Base-by-base conservation (phyloP, 1,140 invertebrate species). In the Zaprionus taronus region DNA sequence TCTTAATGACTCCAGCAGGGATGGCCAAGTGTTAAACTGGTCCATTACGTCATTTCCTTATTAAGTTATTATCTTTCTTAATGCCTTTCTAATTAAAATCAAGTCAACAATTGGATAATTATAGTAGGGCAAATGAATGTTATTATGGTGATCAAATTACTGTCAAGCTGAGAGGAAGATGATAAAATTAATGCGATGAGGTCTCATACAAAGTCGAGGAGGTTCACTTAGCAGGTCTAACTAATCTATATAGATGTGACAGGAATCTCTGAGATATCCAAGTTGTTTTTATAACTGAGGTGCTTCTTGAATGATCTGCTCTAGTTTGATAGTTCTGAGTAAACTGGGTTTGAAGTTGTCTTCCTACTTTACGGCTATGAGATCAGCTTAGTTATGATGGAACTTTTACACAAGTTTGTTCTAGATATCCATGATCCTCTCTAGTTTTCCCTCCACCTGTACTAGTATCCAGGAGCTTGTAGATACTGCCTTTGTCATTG, bases 41-140 rank as follows among this genome's bases (percentile, higher is more conserved):
- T 51, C 7, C 20, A 51, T 51, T 51, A 51, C 20, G 20, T 51
- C 47, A 51, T 51, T 51, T 51, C 17, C 47, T 51, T 51, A 51
- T 51, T 51, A 51, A 51, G 47, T 51, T 51, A 51, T 51, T 51
- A 51, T 9, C 4, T 51, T 12, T 51, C 20, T 24, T 51, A 51
- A 51, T 51, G 47, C 4, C 20, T 24, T 51, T 51, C 47, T 24
- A 51, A 51, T 51, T 51, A 51, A 51, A 51, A 24, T 51, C 47
- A 51, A 22, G n/a, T 7, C 47, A 24, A 24, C 47, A 51, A 51
- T 51, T 51, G 47, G 20, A 11, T 51, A 51, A 51, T 51, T 49
- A 49, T 11, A 49, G 17, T 11, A 49, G 20, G 9, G 9, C n/a
- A 22, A 22, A 22, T 49, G 4, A 24, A 20, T 24, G 20, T 51